Evolutionary conservation across 1,140 invertebrate genomes (phyloP), one percentile per base, ranked within the genome.

Genomic region (Dinoponera quadriceps): DNA sequence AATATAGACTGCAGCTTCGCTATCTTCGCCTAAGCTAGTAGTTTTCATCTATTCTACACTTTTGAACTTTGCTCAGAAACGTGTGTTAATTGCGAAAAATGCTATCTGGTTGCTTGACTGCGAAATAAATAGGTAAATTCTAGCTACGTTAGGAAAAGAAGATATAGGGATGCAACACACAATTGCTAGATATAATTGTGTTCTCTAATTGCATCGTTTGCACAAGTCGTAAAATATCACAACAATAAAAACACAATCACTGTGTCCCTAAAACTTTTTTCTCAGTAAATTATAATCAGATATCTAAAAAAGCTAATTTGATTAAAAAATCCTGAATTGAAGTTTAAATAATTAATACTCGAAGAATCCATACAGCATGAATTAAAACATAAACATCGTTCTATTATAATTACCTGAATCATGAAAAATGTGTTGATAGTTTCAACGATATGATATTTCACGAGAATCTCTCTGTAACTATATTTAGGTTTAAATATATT

Each of bases 131-230:
- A 57, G 14, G 25, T 44, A 54, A 80, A 80, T 57, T 71, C 38
- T 80, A 59, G 1, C 54, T 55, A 80, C n/a, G 51, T 25, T 69
- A 69, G 33, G 59, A 69, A 57, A 69, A 80, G 57, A 4, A 69
- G 68, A 18, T 69, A 57, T 55, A 38, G 18, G 3, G 14, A 80
- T 69, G 29, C 51, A 80, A 80, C 49, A n/a, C n/a, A n/a, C n/a
- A 78, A 38, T 78, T 3, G 38, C 54, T 69, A 78, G 33, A 78
- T n/a, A 5, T 33, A 55, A 77, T 33, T 44, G 16, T 11, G 3
- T 25, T 77, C 29, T 66, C 29, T 66, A 77, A 80, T 44, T 57
- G 22, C 20, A 68, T 55, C 3, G 14, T 78, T 55, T 55, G 29
- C 33, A 78, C 49, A 78, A 80, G 11, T 13, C 51, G 22, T 54